Evolutionary conservation across 1,140 invertebrate genomes (phyloP).

Genomic region (Eueides isabella): DNA sequence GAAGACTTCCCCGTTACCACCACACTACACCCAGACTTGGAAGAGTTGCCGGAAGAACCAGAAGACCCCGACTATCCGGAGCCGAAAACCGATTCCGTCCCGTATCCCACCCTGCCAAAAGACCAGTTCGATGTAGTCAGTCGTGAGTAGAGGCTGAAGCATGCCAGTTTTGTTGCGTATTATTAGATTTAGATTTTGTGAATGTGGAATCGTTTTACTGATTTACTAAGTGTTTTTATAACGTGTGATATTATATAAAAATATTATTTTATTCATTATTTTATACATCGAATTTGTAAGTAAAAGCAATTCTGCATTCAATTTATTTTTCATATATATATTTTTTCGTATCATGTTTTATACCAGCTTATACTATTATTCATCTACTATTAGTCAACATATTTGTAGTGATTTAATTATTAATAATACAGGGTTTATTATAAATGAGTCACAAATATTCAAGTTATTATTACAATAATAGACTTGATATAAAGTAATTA

Average conservation of each 20-base stretch:
- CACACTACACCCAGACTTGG: conserved; percentile 16
- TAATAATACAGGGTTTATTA: background rate
- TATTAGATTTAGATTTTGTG: conserved; percentile 50
- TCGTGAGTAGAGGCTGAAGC: conserved; percentile 81
- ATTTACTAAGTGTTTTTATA: background rate
- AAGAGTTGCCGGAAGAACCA: conserved; percentile 21
- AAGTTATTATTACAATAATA: background rate
- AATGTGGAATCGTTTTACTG: conserved; percentile 18
- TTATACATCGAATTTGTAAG: background rate
- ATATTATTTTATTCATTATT: too few species aligned
- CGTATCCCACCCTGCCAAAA: conserved; percentile 56
- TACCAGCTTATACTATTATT: background rate
- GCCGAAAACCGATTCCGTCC: conserved; percentile 40
- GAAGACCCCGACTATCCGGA: conserved; percentile 35
- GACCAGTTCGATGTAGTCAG: conserved; percentile 63
- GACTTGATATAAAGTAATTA: background rate
- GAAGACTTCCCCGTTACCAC: conserved; percentile 60
- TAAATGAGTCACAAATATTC: background rate
- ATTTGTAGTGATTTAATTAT: background rate
- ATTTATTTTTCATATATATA: background rate
- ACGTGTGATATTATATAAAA: too few species aligned
- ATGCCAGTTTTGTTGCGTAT: conserved; percentile 77
- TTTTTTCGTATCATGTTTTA: background rate
- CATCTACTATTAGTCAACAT: background rate
- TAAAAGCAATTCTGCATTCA: background rate